Conservation (phyloP, 30 jellyfish, hydroid and myxozoan genomes). For the Pseudorhiza aurosa region DNA sequence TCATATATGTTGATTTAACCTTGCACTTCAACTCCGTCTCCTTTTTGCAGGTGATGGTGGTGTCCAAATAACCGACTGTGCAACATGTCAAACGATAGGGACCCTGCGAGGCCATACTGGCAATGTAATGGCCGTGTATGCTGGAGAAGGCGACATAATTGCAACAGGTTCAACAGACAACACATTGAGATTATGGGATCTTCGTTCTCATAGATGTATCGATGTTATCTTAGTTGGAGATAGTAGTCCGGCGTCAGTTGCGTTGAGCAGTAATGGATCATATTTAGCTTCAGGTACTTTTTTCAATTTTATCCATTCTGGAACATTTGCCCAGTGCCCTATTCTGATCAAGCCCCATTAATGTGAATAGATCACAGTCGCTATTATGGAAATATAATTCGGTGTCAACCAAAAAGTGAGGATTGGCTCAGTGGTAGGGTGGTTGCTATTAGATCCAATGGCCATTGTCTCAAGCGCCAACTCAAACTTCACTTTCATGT, state of each 20-base stretch:
- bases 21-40: too few species aligned
- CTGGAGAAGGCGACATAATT: conserved; percentile 87
- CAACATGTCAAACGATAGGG: conserved; percentile 84
- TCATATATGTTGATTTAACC: not conserved
- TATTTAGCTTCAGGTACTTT: conserved; percentile 89
- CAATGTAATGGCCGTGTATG: conserved; percentile 88
- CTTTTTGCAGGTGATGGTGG: conserved; percentile 83
- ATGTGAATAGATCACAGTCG: too few species aligned
- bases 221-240: conserved; percentile 96
- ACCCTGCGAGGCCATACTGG: conserved; percentile 94
- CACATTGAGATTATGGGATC: conserved; percentile 94
- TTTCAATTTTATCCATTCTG: not conserved
- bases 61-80: conserved; percentile 83
- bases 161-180: conserved; percentile 96
- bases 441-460: too few species aligned
- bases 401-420: too few species aligned
- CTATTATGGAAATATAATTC: too few species aligned
- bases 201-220: conserved; percentile 90
- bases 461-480: too few species aligned
- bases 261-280: conserved; percentile 71
- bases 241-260: conserved; percentile 93
- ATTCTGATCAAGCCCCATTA: too few species aligned
- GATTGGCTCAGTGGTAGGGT: too few species aligned
- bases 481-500: too few species aligned
- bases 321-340: too few species aligned